phyloP scores from a whole-genome alignment of 2,113 vertebrate species.

The Pyrgilauda ruficollis region DNA sequence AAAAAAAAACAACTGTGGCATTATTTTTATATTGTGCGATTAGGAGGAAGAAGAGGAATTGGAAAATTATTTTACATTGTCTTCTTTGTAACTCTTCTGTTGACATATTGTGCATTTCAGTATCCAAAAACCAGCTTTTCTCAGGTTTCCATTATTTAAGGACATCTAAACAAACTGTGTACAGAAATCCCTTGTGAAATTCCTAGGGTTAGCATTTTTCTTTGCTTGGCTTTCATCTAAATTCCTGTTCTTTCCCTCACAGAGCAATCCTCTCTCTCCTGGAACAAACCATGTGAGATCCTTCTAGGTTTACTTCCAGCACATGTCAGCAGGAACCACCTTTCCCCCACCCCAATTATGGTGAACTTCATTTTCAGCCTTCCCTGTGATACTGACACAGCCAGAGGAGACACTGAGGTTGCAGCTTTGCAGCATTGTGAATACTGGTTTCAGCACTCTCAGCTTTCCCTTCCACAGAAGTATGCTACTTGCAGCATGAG shows the following conservation, averaged over 20 bases:
- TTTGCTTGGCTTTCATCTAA: background rate
- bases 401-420: background rate
- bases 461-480: background rate
- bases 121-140: background rate
- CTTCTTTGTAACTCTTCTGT: background rate
- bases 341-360: accelerated
- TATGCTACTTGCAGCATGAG: slow-evolving; percentile 5
- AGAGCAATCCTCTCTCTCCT: background rate
- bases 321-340: background rate
- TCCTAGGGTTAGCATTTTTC: background rate
- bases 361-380: background rate
- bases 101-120: background rate
- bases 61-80: background rate
- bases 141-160: background rate
- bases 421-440: background rate
- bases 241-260: background rate
- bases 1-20: background rate
- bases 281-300: background rate
- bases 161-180: background rate
- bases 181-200: background rate
- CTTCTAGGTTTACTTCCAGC: background rate
- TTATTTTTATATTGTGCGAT: background rate
- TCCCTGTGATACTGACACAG: background rate
- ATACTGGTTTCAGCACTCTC: background rate
- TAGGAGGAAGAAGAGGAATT: background rate